Evolutionary conservation across 2,797 vertebrate genomes (phyloP).

Genomic region (Aeoliscus strigatus): DNA sequence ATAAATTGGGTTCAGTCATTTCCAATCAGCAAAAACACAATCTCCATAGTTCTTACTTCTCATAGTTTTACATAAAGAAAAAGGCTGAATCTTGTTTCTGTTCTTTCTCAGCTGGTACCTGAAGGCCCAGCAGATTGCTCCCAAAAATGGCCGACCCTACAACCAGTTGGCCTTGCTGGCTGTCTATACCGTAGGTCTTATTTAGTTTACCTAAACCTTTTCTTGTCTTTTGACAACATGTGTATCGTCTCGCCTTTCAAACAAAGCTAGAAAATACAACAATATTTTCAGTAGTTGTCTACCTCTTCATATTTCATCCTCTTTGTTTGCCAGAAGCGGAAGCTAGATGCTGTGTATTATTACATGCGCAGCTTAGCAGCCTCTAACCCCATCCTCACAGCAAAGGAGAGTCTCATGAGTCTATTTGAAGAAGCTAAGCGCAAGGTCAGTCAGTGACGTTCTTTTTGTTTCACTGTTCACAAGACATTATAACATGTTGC

Average conservation of each 20-base stretch:
- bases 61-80: background rate
- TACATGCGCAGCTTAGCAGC: conserved; percentile 99
- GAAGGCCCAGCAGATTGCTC: conserved; percentile 97
- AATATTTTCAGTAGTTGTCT: too few relatives aligned
- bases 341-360: conserved; percentile 98
- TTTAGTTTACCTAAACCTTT: too few relatives aligned
- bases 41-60: too few relatives aligned
- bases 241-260: too few relatives aligned
- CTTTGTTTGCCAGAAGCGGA: conserved; percentile 82
- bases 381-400: conserved; percentile 97
- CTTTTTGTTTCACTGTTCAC: too few relatives aligned
- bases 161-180: conserved; percentile 95
- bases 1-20: too few relatives aligned
- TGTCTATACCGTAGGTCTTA: conserved; percentile 88
- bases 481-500: too few relatives aligned
- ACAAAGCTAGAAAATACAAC: too few relatives aligned
- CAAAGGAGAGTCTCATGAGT: conserved; percentile 97
- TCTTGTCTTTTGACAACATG: too few relatives aligned
- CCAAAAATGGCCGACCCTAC: conserved; percentile 97
- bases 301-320: background rate
- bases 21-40: too few relatives aligned
- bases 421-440: conserved; percentile 98
- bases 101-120: conserved; percentile 87
- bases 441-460: conserved; percentile 87
- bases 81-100: conserved; percentile 2